Evolutionary conservation across 2,888 invertebrate species (phyloP), one percentile per base, ranked within the genome.

Genomic region (Phrixothrix hirtus): DNA sequence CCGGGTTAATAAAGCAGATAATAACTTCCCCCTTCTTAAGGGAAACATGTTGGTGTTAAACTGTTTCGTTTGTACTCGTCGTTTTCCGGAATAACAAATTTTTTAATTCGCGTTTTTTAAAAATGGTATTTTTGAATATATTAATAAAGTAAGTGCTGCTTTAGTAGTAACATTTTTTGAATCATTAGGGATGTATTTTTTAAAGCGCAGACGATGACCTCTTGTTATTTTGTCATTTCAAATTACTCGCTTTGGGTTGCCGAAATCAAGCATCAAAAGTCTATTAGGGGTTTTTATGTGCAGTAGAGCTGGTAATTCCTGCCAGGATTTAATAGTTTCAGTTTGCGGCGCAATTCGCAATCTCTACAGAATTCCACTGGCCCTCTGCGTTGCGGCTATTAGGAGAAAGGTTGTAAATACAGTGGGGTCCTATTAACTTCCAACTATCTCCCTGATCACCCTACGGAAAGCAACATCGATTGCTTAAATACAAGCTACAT

Each of bases 1-100:
- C 64, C 60, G 58, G 60, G 63, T 68, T 69, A 68, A 69, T 69
- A 69, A 65, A 67, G 63, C 65, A 62, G 66, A 68, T 68, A 68
- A 69, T 69, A 68, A 66, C 60, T 57, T 63, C 58, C 64, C 62
- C 61, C 58, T 52, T 53, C 53, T 38, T 35, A 30, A 31, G 39
- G 36, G 42, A 32, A 35, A 42, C 49, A 52, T n/a, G 56, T 27
- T 36, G 10, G 39, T 26, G 32, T 48, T 46, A 44, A 45, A 55
- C 55, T 44, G 35, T 27, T 32, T 54, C 54, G 49, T 35, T 35
- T 26, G 26, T 32, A 26, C 16, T 50, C 50, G 55, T 21, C 14
- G 10, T 29, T 36, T 37, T 50, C 50, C 55, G 55, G 30, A 10
- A n/a, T n/a, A n/a, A n/a, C n/a, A n/a, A n/a, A n/a, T n/a, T n/a